Conservation (phyloP, 2,113 vertebrate species). For the Coracopsis vasa region DNA sequence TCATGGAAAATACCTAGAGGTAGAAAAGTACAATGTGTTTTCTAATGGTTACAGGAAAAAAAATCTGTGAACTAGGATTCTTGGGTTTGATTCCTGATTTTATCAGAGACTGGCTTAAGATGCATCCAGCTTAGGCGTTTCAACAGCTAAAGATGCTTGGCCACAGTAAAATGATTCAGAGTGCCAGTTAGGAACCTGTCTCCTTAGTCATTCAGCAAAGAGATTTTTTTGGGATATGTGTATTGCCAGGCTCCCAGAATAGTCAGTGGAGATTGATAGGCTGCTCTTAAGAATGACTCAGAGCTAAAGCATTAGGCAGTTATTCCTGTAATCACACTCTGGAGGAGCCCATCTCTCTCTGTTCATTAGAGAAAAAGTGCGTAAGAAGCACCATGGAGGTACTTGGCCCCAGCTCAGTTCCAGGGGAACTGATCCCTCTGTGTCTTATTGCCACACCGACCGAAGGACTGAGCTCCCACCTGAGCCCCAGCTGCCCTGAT, state of each 20-base stretch:
- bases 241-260: background rate
- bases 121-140: background rate
- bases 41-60: background rate
- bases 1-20: slow-evolving; percentile 10
- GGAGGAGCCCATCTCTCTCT: background rate
- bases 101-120: background rate
- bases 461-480: background rate
- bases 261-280: background rate
- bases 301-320: background rate
- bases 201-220: background rate
- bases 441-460: background rate
- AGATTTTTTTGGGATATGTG: background rate
- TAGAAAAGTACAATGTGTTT: slow-evolving; percentile 12
- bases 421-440: background rate
- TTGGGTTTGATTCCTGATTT: background rate
- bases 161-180: background rate
- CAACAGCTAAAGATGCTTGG: slow-evolving; percentile 13
- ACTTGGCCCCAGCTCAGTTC: background rate
- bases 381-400: background rate
- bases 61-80: background rate
- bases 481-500: background rate
- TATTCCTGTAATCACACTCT: background rate
- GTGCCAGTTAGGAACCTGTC: background rate
- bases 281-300: slow-evolving; percentile 7
- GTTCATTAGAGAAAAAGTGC: background rate